A percentile compares a stretch with the other conserved stretches of the same genome.
Evolutionary conservation across 1,140 invertebrate genomes (phyloP).

Genomic region (Leguminivora glycinivorella): DNA sequence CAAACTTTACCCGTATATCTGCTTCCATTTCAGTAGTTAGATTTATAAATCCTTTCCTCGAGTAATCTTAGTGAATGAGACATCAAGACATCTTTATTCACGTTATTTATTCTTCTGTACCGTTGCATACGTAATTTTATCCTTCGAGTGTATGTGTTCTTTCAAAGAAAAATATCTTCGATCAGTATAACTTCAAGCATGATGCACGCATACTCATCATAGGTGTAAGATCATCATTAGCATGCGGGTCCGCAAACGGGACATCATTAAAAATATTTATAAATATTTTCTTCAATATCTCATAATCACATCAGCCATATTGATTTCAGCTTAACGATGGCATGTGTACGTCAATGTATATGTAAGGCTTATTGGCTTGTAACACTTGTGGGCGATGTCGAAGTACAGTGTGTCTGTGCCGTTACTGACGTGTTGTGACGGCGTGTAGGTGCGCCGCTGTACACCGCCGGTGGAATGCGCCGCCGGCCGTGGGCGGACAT

Average conservation of each 20-base stretch:
- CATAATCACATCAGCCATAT: slow-evolving; percentile 28
- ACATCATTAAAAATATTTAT: background rate
- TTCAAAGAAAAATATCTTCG: slow-evolving; percentile 29
- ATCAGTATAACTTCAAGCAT: slow-evolving; percentile 27
- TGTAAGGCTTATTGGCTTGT: slow-evolving; percentile 39
- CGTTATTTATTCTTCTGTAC: slow-evolving; percentile 32
- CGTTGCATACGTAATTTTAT: slow-evolving; percentile 30
- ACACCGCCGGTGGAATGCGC: slow-evolving; percentile 81
- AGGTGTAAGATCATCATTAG: slow-evolving; percentile 20
- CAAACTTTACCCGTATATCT: slow-evolving; percentile 33
- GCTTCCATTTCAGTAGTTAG: slow-evolving; percentile 30
- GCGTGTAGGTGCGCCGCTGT: slow-evolving; percentile 84
- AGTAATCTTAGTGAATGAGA: slow-evolving; percentile 45
- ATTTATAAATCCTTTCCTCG: background rate
- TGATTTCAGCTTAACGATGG: slow-evolving; percentile 27
- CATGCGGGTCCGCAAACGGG: background rate
- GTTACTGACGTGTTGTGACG: slow-evolving; percentile 55
- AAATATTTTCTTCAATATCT: slow-evolving; percentile 12
- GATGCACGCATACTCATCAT: slow-evolving; percentile 15
- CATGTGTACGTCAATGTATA: slow-evolving; percentile 36
- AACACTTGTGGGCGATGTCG: slow-evolving; percentile 53
- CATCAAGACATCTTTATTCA: slow-evolving; percentile 61
- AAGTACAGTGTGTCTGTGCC: slow-evolving; percentile 60
- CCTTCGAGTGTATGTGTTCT: slow-evolving; percentile 65
- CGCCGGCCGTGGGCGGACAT: slow-evolving; percentile 86